Conservation (phyloP, 2,113 vertebrate genomes). For the Columbina picui region DNA sequence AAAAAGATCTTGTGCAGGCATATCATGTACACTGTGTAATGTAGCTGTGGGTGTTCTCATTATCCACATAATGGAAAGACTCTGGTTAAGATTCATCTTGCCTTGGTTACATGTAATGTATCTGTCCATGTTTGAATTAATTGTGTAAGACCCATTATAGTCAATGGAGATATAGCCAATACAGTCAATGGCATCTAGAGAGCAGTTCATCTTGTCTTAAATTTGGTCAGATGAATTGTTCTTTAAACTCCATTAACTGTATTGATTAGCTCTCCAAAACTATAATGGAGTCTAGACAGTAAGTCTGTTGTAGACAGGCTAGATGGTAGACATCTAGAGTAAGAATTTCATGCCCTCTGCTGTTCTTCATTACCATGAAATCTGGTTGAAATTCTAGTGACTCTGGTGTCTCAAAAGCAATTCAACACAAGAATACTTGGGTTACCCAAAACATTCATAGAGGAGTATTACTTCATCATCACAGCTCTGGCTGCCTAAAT, state of each 20-base stretch:
- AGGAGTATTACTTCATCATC: neutral
- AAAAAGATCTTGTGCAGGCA: neutral
- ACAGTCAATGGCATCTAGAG: neutral
- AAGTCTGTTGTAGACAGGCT: neutral
- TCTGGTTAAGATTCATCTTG: neutral
- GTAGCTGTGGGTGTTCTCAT: neutral
- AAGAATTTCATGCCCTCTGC: neutral
- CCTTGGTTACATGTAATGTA: neutral
- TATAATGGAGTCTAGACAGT: neutral
- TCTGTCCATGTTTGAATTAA: neutral
- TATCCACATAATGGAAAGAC: neutral
- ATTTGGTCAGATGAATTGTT: conserved; percentile 20
- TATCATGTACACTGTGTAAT: neutral
- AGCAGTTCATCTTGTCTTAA: conserved; percentile 6
- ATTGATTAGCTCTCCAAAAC: conserved; percentile 19
- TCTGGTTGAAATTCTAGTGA: neutral
- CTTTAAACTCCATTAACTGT: conserved; percentile 36
- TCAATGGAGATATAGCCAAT: neutral
- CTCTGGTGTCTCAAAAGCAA: neutral
- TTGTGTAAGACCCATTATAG: neutral
- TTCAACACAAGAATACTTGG: neutral
- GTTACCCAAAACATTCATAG: neutral
- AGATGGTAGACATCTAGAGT: neutral
- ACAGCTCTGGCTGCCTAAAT: neutral
- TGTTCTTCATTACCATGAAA: neutral